These are phyloP conservation scores for Ornithorhynchus anatinus DNA, from an alignment of 2,113 vertebrate species.

Conservation along the genomic window DNA sequence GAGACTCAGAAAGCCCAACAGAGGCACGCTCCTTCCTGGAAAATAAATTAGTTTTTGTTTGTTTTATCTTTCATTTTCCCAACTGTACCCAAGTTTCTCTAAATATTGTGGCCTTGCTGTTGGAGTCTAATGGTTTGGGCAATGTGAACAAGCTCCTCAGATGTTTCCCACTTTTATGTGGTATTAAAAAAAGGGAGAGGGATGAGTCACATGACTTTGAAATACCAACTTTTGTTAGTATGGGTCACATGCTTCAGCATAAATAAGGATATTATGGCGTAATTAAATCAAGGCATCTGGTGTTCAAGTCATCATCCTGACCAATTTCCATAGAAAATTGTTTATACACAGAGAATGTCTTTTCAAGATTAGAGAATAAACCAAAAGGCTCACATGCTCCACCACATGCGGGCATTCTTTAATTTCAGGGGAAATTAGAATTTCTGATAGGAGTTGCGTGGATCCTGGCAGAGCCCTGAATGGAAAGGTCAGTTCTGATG, in stretches of 20 bases:
- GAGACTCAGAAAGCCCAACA: too few relatives aligned
- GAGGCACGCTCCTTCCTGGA: too few relatives aligned
- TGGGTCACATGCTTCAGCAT: constrained; percentile 17
- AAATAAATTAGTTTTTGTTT: too few relatives aligned
- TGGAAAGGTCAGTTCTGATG: too few relatives aligned
- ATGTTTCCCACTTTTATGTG: constrained; percentile 6
- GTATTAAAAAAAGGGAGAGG: too few relatives aligned
- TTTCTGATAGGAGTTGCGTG: too few relatives aligned
- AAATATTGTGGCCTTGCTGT: too few relatives aligned
- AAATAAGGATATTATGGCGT: constrained; percentile 12
- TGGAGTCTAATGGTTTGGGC: background rate
- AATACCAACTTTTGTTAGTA: background rate
- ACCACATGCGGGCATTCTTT: background rate
- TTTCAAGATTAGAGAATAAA: background rate
- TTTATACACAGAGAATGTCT: constrained; percentile 2
- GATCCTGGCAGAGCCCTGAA: too few relatives aligned
- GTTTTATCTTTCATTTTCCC: too few relatives aligned
- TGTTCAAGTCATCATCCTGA: constrained; percentile 1
- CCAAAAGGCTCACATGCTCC: background rate
- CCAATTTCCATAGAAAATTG: constrained; percentile 25
- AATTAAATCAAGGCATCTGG: constrained; percentile 50
- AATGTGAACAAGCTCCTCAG: background rate
- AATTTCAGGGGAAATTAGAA: too few relatives aligned
- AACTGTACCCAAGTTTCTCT: too few relatives aligned
- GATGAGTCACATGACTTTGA: background rate